phyloP scores from a whole-genome alignment of 2,113 vertebrate genomes.

The Phalacrocorax pelagicus region DNA sequence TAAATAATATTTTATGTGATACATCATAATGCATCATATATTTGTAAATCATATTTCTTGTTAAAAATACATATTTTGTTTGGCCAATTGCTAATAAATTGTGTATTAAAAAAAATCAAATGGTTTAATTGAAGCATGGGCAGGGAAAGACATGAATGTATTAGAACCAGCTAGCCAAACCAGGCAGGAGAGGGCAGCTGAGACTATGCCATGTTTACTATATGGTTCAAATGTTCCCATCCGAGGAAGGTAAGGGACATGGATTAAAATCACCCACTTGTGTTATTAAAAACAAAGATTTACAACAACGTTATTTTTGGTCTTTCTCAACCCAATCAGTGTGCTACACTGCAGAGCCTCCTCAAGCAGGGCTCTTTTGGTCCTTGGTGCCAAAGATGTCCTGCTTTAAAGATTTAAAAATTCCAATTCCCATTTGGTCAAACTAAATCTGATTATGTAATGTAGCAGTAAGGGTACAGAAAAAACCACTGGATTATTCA shows the following conservation, averaged over 20 bases:
- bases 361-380: neutral
- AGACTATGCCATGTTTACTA: neutral
- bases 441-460: neutral
- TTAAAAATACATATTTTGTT: neutral
- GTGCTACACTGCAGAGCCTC: neutral
- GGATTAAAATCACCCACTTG: neutral
- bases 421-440: neutral
- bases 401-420: neutral
- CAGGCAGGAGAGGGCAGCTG: neutral
- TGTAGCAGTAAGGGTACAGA: neutral
- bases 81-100: neutral
- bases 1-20: neutral
- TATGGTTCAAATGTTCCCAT: neutral
- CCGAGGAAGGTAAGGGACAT: neutral
- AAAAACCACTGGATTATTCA: neutral
- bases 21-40: too few species aligned
- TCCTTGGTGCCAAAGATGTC: neutral
- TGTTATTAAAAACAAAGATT: neutral
- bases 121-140: rapidly evolving
- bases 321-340: neutral
- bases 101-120: neutral
- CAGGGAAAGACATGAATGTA: neutral
- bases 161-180: neutral
- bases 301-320: neutral
- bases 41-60: neutral